phyloP scores from a whole-genome alignment of 2,797 vertebrate genomes.

The Loriculus beryllinus region DNA sequence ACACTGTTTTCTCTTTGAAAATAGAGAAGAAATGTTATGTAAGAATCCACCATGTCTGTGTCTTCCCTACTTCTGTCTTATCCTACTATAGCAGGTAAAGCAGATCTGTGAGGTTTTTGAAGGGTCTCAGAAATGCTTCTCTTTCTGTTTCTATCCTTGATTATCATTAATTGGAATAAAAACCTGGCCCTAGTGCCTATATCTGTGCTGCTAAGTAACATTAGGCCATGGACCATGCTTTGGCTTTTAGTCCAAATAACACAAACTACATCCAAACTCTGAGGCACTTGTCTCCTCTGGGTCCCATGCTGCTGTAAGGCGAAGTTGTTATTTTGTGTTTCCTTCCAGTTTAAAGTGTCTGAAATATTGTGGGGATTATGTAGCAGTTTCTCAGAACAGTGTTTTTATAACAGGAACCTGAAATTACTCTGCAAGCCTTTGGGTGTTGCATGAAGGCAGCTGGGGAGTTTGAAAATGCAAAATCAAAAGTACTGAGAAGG shows the following conservation, averaged over 20 bases:
- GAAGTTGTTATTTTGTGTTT: neutral
- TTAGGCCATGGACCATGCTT: neutral
- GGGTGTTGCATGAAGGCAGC: neutral
- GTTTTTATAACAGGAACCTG: neutral
- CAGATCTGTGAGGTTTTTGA: neutral
- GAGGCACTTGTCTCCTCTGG: neutral
- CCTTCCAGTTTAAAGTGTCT: neutral
- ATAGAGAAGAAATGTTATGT: neutral
- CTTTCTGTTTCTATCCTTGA: neutral
- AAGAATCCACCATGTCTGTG: neutral
- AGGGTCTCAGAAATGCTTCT: neutral
- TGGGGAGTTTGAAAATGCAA: neutral
- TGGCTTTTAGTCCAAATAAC: neutral
- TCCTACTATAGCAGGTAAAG: neutral
- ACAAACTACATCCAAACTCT: neutral
- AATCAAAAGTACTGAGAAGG: neutral
- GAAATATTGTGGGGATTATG: neutral
- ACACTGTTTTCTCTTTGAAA: neutral
- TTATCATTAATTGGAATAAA: neutral
- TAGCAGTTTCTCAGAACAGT: neutral
- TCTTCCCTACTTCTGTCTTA: neutral
- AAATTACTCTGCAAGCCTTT: neutral
- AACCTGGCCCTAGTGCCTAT: neutral
- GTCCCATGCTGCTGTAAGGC: neutral
- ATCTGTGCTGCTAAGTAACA: neutral